These are phyloP conservation scores for Nomada hirtipes DNA, from an alignment of 2,888 invertebrate species.

Conservation along the genomic window DNA sequence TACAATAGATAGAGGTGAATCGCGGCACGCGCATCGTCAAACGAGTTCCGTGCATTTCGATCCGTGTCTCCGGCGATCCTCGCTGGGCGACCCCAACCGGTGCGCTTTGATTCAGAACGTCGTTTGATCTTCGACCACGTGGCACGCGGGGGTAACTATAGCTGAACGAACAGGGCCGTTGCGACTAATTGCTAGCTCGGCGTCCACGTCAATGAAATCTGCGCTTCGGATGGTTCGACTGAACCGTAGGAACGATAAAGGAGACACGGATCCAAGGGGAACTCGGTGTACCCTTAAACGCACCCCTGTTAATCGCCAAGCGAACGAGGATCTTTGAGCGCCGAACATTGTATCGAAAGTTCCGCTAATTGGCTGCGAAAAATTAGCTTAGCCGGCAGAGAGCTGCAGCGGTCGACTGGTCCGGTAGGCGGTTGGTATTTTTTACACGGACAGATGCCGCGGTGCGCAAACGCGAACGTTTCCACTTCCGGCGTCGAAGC, in stretches of 20 bases:
- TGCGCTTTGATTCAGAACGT: slow-evolving; percentile 73
- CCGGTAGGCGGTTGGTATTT: slow-evolving; percentile 2
- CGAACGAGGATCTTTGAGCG: slow-evolving; percentile 46
- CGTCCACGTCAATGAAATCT: slow-evolving; percentile 72
- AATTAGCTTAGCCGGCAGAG: slow-evolving; percentile 22
- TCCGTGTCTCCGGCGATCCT: slow-evolving; percentile 63
- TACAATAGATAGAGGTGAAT: slow-evolving; percentile 48
- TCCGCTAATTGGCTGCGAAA: slow-evolving; percentile 61
- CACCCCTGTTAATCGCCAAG: slow-evolving; percentile 48
- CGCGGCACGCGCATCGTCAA: slow-evolving; percentile 45
- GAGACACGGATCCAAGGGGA: slow-evolving; percentile 22
- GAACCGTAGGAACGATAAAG: slow-evolving; percentile 15
- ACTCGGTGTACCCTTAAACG: slow-evolving; percentile 19
- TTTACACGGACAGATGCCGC: slow-evolving; percentile 2
- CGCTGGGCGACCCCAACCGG: slow-evolving; percentile 58
- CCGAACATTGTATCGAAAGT: slow-evolving; percentile 51
- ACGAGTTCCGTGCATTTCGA: slow-evolving; percentile 46
- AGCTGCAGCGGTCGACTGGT: slow-evolving; percentile 17
- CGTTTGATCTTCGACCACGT: slow-evolving; percentile 77
- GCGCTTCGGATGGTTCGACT: slow-evolving; percentile 59
- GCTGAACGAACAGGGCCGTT: slow-evolving; percentile 61
- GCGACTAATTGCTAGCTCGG: slow-evolving; percentile 74
- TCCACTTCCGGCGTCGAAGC: slow-evolving; percentile 7
- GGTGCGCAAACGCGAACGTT: background rate
- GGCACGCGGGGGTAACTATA: slow-evolving; percentile 65